Percentiles rank a stretch among this genome's conserved stretches.
Evolutionary conservation across 2,888 invertebrate genomes (phyloP).

Genomic region (Polyploca ridens): DNA sequence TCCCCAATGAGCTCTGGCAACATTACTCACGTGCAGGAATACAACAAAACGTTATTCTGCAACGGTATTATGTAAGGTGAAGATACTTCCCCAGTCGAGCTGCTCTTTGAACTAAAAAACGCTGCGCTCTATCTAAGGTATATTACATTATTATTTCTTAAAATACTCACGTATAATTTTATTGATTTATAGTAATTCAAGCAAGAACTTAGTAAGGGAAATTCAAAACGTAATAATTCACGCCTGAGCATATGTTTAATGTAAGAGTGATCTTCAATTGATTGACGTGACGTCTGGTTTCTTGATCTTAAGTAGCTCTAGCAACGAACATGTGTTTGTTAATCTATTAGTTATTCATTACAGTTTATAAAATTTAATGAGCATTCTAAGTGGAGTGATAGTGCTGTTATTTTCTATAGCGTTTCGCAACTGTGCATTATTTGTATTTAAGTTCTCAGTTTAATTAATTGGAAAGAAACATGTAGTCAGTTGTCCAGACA

Average conservation of each 20-base stretch:
- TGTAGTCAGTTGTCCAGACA: background rate
- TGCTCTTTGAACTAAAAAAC: too few species aligned
- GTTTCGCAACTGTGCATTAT: background rate
- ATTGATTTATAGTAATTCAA: background rate
- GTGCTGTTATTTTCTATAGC: background rate
- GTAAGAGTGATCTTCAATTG: constrained; percentile 73
- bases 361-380: constrained; percentile 53
- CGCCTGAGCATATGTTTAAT: constrained; percentile 76
- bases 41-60: too few species aligned
- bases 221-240: constrained; percentile 66
- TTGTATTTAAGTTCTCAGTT: too few species aligned
- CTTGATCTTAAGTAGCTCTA: constrained; percentile 20
- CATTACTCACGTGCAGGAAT: too few species aligned
- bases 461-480: background rate
- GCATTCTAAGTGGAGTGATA: constrained; percentile 24
- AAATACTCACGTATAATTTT: too few species aligned
- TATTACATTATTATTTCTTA: too few species aligned
- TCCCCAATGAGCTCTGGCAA: too few species aligned
- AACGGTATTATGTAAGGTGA: too few species aligned
- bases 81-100: too few species aligned
- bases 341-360: constrained; percentile 49
- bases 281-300: constrained; percentile 76
- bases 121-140: too few species aligned
- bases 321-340: constrained; percentile 39
- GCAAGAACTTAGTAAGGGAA: constrained; percentile 44